A percentile compares a stretch with the other conserved stretches of the same genome.
Evolutionary conservation across 53 echinoderm and acorn worm species (phyloP).

Genomic region (Apostichopus leukothele): DNA sequence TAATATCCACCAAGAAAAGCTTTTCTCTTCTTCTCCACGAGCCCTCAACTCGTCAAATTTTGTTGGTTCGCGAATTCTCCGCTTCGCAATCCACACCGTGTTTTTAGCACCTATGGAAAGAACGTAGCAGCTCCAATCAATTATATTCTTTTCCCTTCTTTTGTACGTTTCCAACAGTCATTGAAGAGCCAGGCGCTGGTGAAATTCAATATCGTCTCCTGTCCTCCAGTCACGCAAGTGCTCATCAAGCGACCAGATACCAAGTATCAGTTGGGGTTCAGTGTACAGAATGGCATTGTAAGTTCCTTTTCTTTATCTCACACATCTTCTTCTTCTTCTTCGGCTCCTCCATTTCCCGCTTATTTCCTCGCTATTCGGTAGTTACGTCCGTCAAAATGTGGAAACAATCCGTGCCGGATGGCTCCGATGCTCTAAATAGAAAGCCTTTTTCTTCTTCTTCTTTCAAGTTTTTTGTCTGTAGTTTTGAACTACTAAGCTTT

Average conservation of each 20-base stretch:
- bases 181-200: constrained; percentile 94
- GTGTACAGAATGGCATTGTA: constrained; percentile 99
- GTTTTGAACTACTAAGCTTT: no score
- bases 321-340: no score
- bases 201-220: constrained; percentile 98
- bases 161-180: constrained; percentile 55
- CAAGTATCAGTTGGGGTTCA: constrained; percentile 96
- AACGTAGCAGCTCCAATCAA: constrained; percentile 11
- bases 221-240: constrained; percentile 97
- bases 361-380: no score
- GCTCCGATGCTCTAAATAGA: no score
- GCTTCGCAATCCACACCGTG: neutral
- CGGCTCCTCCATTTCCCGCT: no score
- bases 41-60: neutral
- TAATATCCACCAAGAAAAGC: neutral
- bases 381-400: no score
- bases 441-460: no score
- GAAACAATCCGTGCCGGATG: no score
- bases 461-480: no score
- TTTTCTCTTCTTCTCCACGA: neutral
- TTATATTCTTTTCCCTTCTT: constrained; percentile 18
- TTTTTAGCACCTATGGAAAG: neutral
- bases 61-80: neutral
- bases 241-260: constrained; percentile 98
- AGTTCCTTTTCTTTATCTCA: constrained; percentile 43